These are phyloP conservation scores for Oryzias woworae DNA, from an alignment of 2,113 vertebrate species.

Conservation along the genomic window DNA sequence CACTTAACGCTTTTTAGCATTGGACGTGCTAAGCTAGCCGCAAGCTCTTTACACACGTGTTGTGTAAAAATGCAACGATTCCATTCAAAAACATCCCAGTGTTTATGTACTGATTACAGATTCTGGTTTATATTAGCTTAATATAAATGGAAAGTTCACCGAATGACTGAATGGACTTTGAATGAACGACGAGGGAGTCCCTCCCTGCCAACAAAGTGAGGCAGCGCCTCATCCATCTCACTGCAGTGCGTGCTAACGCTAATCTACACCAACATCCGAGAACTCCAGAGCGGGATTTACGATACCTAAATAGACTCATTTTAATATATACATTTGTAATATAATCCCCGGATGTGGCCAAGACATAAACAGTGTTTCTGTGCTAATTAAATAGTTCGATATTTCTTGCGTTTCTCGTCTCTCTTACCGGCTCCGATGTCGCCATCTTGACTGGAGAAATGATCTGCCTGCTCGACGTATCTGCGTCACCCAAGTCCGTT, in stretches of 20 bases:
- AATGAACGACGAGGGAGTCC: slow-evolving; percentile 52
- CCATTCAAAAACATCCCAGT: rapidly evolving
- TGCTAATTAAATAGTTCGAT: background rate
- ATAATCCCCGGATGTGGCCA: rapidly evolving
- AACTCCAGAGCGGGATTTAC: background rate
- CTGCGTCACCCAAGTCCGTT: slow-evolving; percentile 70
- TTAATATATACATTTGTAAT: background rate
- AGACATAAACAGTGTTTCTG: background rate
- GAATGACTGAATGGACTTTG: slow-evolving; percentile 37
- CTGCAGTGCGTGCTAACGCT: slow-evolving; percentile 62
- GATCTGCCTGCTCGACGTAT: slow-evolving; percentile 66
- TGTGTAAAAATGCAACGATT: background rate
- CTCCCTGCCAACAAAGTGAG: slow-evolving; percentile 67
- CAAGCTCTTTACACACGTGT: slow-evolving; percentile 67
- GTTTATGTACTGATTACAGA: background rate
- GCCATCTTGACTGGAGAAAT: slow-evolving; percentile 81
- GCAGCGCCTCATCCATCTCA: slow-evolving; percentile 54
- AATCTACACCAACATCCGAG: slow-evolving; percentile 45
- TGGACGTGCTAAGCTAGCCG: slow-evolving; percentile 53
- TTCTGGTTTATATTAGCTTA: background rate
- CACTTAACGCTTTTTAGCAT: slow-evolving; percentile 27
- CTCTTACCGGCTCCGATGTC: slow-evolving; percentile 85
- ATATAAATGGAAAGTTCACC: background rate
- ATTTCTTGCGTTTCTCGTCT: slow-evolving; percentile 28
- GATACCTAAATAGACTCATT: background rate